phyloP scores from a whole-genome alignment of 2,113 vertebrate species.

The Sander lucioperca region DNA sequence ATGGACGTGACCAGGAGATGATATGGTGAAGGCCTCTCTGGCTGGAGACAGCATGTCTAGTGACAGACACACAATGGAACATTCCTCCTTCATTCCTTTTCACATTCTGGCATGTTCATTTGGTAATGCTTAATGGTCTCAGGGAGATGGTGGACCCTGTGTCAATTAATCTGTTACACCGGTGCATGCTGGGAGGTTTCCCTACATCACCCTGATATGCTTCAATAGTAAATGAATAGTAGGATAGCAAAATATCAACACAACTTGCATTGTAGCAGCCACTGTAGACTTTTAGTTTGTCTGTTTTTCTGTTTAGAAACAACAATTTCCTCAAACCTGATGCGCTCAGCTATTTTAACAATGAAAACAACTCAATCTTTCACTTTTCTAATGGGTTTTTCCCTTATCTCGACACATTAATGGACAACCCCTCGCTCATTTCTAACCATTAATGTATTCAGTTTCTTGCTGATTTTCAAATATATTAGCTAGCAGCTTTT shows the following conservation, averaged over 20 bases:
- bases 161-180: background rate
- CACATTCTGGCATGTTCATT: background rate
- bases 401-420: constrained; percentile 39
- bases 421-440: constrained; percentile 5
- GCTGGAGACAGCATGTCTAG: background rate
- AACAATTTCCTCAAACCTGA: constrained; percentile 13
- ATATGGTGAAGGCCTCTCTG: too few species aligned
- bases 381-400: constrained; percentile 32
- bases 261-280: background rate
- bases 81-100: background rate
- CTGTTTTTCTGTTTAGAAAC: background rate
- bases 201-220: background rate
- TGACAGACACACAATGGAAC: background rate
- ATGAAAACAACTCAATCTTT: constrained; percentile 6
- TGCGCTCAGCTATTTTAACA: constrained; percentile 5
- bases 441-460: constrained; percentile 51
- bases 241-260: background rate
- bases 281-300: background rate
- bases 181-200: background rate
- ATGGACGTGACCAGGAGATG: too few species aligned
- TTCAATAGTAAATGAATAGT: background rate
- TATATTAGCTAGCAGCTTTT: constrained; percentile 36
- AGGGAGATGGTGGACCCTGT: background rate
- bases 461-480: constrained; percentile 58
- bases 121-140: background rate